Base-by-base conservation (phyloP, 2,113 vertebrate genomes). In the Laterallus jamaicensis region DNA sequence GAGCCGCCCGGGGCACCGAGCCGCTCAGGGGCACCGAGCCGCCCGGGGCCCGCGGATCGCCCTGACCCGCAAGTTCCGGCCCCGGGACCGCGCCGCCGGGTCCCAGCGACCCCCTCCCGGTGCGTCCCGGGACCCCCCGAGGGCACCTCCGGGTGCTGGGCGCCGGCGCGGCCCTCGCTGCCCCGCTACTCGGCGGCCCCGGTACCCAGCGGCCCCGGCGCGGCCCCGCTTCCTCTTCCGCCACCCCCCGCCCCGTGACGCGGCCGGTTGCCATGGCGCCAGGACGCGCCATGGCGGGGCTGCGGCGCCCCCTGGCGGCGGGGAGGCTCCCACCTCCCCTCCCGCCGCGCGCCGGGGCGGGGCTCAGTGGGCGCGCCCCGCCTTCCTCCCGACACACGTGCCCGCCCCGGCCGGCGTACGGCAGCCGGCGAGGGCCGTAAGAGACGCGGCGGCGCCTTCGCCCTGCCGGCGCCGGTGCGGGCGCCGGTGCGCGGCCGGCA, bases 341-440 rank as follows among this genome's bases (percentile, higher is more conserved):
- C 37, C 19, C 2, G 14, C 21, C 21, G 32, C 56, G 31, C 44
- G 7, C 47, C 5, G 4, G 13, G 29, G 63, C 26, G 71, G 17
- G 28, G 49, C 55, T 15, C 10, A 17, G 9, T 9, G 49, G 50
- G 9, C 26, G 14, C 15, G 32, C 40, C 49, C 71, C 52, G 64
- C 89, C 71, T 44, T 47, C 42, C 31, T 31, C 21, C 26, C 40
- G 17, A 21, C 15, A 7, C 54, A 58, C 44, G 69, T 71, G 69
- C 37, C 49, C 74, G 19, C n/a, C 56, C 49, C 62, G 32, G 58
- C 68, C 73, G 73, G 60, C 90, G 68, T 92, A 96, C 93, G 97
- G 96, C 66, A 93, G 70, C 96, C 92, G 90, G 50, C 78, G 68
- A 95, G 95, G 97, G 90, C 93, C 95, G 10, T 1, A 63, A 71